Evolutionary conservation across 2,797 vertebrate species (phyloP), one percentile per base, ranked within the genome.

Genomic region (Botia kubotai): DNA sequence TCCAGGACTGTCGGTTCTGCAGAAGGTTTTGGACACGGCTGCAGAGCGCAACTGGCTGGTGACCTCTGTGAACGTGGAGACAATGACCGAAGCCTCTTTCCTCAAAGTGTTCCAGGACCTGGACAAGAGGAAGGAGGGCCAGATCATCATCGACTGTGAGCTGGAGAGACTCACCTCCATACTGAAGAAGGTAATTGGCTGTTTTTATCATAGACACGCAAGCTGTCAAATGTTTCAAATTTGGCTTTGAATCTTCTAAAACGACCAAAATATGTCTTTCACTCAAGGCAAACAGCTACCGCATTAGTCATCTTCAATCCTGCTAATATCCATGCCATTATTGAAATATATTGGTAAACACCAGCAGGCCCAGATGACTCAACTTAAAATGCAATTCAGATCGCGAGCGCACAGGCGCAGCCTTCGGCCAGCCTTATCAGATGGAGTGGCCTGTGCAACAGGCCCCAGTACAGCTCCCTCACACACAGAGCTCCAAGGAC

Each of bases 11-110:
- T 95, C 97, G 0, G 97, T 99, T 82, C 93, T 99, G 83, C 98
- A 99, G 92, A 98, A 97, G 90, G 97, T 99, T 72, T 92, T 99
- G 91, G 98, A 99, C 91, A 98, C 97, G 0, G 97, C 98, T 7
- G 97, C 98, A 0, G 98, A 99, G 90, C 96, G 95, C 92, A 97
- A 97, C 93, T 99, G 98, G 98, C 95, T 95, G 89, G 98, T 99
- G 89, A 99, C 97, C 60, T 98, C 97, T 0, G 98, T 99, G 84
- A 99, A 98, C 48, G 94, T 99, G 88, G 93, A 99, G 91, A 98
- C 96, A 0, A 98, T 98, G 89, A 98, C 98, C 0, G 97, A 98
- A 81, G 96, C 96, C 1, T 97, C 97, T 4, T 98, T 98, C 88
- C 83, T 96, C 62, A 87, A 98, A 90, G 96, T 99, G 50, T 98